Evolutionary conservation across 1,140 invertebrate species (phyloP).

Genomic region (Heterodera carotae): DNA sequence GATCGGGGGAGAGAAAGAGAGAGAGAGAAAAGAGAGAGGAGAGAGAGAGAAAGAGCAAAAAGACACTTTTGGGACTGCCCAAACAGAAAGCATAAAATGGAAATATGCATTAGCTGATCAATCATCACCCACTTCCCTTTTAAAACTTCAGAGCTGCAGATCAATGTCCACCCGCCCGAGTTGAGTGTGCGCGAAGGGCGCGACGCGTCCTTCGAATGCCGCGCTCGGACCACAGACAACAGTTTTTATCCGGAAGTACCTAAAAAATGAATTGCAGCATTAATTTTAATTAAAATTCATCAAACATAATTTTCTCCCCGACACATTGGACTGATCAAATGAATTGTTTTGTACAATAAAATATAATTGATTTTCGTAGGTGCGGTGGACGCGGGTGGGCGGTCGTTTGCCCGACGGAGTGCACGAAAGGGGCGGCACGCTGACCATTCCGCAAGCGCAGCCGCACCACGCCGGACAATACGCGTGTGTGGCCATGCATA

Average conservation of each 20-base stretch:
- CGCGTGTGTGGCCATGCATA: constrained; percentile 60
- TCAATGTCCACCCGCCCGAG: constrained; percentile 65
- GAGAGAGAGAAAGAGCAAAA: no score
- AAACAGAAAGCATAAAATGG: no score
- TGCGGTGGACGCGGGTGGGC: constrained; percentile 60
- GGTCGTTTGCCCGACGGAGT: constrained; percentile 56
- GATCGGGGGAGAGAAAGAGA: no score
- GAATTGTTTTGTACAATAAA: no score
- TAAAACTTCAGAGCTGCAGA: constrained; percentile 56
- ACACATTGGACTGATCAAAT: no score
- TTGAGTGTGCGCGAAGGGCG: constrained; percentile 57
- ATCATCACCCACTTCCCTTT: no score
- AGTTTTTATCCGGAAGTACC: constrained; percentile 51
- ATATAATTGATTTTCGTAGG: neutral
- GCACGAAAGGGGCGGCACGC: constrained; percentile 52
- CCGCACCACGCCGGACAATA: constrained; percentile 52
- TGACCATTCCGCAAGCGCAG: constrained; percentile 48
- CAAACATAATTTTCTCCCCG: no score
- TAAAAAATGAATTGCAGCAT: constrained; percentile 22
- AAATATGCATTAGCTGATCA: no score
- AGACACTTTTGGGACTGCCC: no score
- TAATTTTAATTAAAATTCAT: no score
- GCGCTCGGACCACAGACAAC: constrained; percentile 59
- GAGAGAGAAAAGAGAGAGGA: no score
- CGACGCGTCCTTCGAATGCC: constrained; percentile 62